Evolutionary conservation across 2,113 vertebrate species (phyloP).

Genomic region (Desmodus rotundus): DNA sequence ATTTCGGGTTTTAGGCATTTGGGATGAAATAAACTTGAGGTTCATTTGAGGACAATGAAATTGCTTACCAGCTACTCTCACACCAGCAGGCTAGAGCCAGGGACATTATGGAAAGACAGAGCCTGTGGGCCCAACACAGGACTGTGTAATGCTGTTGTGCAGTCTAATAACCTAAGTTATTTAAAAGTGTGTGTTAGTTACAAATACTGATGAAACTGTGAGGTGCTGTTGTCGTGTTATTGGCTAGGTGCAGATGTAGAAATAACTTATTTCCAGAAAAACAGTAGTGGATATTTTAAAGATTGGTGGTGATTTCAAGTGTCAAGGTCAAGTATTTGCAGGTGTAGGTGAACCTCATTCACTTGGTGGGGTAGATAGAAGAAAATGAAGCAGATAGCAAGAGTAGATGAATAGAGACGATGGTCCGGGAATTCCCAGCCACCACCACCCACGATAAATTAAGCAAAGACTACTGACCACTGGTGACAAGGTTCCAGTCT

Average conservation of each 20-base stretch:
- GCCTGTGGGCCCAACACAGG: background rate
- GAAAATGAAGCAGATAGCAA: background rate
- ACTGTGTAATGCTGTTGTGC: background rate
- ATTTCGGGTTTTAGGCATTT: background rate
- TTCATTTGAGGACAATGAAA: background rate
- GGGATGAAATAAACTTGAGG: conserved; percentile 15
- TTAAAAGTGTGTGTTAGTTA: background rate
- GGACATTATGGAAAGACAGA: background rate
- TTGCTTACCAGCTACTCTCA: background rate
- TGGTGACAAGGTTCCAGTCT: background rate
- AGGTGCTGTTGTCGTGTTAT: background rate
- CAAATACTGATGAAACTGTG: background rate
- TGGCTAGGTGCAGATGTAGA: background rate
- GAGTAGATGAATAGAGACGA: background rate
- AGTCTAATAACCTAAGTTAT: background rate
- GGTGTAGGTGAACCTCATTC: background rate
- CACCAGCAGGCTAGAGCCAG: background rate
- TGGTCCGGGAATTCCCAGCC: background rate
- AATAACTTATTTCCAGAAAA: conserved; percentile 14
- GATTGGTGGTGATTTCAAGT: background rate
- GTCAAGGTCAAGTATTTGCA: background rate
- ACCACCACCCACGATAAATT: background rate
- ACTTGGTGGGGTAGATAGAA: background rate
- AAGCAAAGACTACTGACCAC: background rate
- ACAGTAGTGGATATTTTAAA: background rate